Conservation (phyloP, 1,140 invertebrate genomes). For the Drosophila yakuba region DNA sequence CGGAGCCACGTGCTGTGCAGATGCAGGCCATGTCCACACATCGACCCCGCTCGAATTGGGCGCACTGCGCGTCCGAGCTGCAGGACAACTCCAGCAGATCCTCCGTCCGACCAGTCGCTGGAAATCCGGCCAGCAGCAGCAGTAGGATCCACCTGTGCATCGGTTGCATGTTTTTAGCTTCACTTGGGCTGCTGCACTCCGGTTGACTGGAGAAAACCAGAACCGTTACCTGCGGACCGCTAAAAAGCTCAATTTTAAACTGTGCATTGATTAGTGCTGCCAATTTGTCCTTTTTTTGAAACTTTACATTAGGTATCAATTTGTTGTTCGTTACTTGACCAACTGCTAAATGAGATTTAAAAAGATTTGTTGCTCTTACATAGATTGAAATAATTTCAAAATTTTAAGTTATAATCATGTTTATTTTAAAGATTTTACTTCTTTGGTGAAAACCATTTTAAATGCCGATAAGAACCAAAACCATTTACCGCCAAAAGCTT, state of each 20-base stretch:
- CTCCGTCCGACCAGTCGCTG: neutral
- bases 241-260: neutral
- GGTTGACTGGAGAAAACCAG: neutral
- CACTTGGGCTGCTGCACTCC: neutral
- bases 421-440: neutral
- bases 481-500: neutral
- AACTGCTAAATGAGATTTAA: too few species aligned
- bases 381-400: too few species aligned
- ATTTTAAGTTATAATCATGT: too few species aligned
- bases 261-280: neutral
- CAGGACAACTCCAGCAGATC: constrained; percentile 60
- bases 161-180: constrained; percentile 22
- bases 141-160: neutral
- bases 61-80: constrained; percentile 38
- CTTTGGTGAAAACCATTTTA: neutral
- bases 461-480: neutral
- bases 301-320: too few species aligned
- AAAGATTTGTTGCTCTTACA: too few species aligned
- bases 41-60: constrained; percentile 24
- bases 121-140: neutral
- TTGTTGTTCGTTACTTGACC: too few species aligned
- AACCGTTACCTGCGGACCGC: neutral
- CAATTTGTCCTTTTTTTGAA: too few species aligned
- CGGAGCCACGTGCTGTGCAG: constrained; percentile 28
- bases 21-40: constrained; percentile 36